Evolutionary conservation across 37 sponge, comb jelly and placozoan genomes (phyloP).

Genomic region (Theonella swinhoei): DNA sequence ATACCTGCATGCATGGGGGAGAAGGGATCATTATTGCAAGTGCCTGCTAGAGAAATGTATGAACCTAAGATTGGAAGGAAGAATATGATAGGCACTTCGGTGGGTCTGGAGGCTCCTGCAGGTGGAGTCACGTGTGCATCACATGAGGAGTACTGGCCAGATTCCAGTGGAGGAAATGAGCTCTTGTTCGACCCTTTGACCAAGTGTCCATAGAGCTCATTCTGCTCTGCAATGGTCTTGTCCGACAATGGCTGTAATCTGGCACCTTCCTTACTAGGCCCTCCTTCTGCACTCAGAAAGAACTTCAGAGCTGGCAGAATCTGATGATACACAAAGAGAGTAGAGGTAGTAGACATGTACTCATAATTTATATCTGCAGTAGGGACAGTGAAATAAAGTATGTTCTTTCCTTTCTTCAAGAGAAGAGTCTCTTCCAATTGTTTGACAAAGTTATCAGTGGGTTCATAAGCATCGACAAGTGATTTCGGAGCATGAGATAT

Average conservation of each 20-base stretch:
- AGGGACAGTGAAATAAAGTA: constrained; percentile 41
- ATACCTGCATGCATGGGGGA: constrained; percentile 10
- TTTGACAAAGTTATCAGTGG: constrained; percentile 34
- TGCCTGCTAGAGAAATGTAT: background rate
- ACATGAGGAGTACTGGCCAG: background rate
- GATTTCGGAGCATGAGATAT: constrained; percentile 41
- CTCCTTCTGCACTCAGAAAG: constrained; percentile 58
- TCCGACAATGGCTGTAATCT: background rate
- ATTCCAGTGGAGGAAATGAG: background rate
- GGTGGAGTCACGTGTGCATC: background rate
- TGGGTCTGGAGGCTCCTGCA: background rate
- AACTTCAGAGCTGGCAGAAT: constrained; percentile 34
- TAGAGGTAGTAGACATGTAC: background rate
- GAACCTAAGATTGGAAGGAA: constrained; percentile 1
- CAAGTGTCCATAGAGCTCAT: background rate
- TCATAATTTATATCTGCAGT: constrained; percentile 17
- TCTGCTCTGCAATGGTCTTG: background rate
- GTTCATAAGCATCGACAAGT: constrained; percentile 7
- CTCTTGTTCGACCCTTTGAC: background rate
- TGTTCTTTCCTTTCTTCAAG: constrained; percentile 23
- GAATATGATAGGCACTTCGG: background rate
- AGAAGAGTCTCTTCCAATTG: constrained; percentile 22
- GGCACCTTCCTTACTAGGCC: constrained; percentile 37
- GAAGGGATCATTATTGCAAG: too few species aligned
- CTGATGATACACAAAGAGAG: constrained; percentile 11